Percentiles rank a stretch among this genome's conserved stretches.
Evolutionary conservation across 2,797 vertebrate genomes (phyloP).

Genomic region (Tadarida brasiliensis): DNA sequence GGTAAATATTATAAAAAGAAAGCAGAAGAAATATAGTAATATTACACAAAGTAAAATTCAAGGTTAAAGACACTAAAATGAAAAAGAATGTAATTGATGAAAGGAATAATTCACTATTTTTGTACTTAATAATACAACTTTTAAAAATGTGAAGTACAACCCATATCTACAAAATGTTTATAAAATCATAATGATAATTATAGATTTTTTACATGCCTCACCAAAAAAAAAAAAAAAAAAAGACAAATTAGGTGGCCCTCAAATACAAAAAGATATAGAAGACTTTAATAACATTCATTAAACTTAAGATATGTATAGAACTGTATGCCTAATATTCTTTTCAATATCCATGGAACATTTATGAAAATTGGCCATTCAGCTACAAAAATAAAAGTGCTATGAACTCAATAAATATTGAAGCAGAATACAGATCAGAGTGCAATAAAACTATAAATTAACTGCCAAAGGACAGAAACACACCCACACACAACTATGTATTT

Average conservation of each 20-base stretch:
- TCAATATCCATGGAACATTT: not conserved
- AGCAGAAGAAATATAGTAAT: not conserved
- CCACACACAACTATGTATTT: not conserved
- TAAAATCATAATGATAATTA: not conserved
- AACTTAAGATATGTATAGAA: not conserved
- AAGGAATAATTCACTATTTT: conserved; percentile 37
- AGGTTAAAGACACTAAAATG: not conserved
- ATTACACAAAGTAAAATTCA: conserved; percentile 39
- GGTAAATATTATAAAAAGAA: conserved; percentile 36
- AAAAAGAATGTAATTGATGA: not conserved
- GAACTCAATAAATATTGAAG: not conserved
- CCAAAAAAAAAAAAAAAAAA: not conserved
- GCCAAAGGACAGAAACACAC: not conserved
- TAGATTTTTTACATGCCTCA: conserved; percentile 14
- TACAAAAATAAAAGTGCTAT: conserved; percentile 6
- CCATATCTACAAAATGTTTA: not conserved
- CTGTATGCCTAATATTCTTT: not conserved
- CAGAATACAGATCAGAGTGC: not conserved
- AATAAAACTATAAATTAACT: conserved; percentile 51
- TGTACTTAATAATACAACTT: conserved; percentile 22
- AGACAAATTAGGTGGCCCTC: conserved; percentile 11
- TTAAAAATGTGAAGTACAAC: not conserved
- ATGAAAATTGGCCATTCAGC: conserved; percentile 8
- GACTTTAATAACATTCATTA: conserved; percentile 9
- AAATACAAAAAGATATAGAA: not conserved